Percentiles rank a stretch among this genome's conserved stretches.
These are phyloP conservation scores for Nesidiocoris tenuis DNA, from an alignment of 2,888 invertebrate species.

Conservation along the genomic window DNA sequence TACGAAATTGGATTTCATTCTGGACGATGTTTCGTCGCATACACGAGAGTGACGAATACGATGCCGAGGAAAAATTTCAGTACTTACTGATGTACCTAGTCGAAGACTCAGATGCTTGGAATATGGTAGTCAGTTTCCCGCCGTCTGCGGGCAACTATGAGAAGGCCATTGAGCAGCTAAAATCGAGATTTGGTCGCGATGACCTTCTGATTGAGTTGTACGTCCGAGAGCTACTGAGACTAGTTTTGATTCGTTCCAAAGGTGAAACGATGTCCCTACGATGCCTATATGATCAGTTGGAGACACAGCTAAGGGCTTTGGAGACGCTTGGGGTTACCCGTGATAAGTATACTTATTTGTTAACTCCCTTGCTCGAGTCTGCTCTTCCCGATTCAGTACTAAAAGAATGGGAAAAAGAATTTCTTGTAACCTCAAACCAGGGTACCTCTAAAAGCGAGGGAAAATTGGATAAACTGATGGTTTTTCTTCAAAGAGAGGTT, in stretches of 20 bases:
- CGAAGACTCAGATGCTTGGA: conserved; percentile 42
- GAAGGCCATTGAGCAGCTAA: conserved; percentile 49
- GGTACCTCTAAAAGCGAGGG: not conserved
- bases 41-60: conserved; percentile 25
- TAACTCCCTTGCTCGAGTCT: conserved; percentile 53
- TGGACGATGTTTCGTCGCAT: conserved; percentile 47
- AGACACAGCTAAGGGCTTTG: conserved; percentile 51
- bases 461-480: conserved; percentile 41
- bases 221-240: conserved; percentile 51
- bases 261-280: conserved; percentile 5
- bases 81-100: conserved; percentile 46
- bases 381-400: conserved; percentile 51
- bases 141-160: conserved; percentile 49
- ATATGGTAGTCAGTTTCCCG: conserved; percentile 48
- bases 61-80: conserved; percentile 46
- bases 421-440: not conserved
- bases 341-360: conserved; percentile 51
- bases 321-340: conserved; percentile 51
- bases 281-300: conserved; percentile 51
- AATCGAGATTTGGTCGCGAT: conserved; percentile 49
- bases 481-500: conserved; percentile 49
- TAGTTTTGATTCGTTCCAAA: conserved; percentile 50
- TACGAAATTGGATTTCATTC: conserved; percentile 50
- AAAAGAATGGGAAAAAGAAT: conserved; percentile 49
- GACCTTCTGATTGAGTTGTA: conserved; percentile 50